Evolutionary conservation across 2,888 invertebrate species (phyloP), one percentile per base, ranked within the genome.

Genomic region (Macrosoma leucophasiata): DNA sequence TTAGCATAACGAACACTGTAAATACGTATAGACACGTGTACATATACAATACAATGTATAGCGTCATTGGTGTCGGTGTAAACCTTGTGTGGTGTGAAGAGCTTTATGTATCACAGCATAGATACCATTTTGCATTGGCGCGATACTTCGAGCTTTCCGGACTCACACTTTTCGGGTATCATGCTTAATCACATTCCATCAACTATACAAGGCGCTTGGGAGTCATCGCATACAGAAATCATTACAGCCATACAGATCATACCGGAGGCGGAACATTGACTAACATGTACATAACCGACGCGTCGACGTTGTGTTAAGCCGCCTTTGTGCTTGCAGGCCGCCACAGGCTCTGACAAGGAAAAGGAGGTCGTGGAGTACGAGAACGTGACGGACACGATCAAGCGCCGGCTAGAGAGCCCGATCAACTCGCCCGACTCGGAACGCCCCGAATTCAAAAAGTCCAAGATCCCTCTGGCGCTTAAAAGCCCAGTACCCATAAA

Each of bases 361-460:
- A 34, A 14, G 17, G 35, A 30, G 28, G 33, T 35, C 27, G 55
- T 61, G 33, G 85, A 85, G 44, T 87, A 87, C 52, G 88, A 89
- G 65, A 86, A 85, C 49, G 86, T 89, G 10, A 88, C 88, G 33
- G 88, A 88, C 63, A 89, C 90, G 3, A 88, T 90, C 43, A 87
- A 89, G 52, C 82, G 90, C 35, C 77, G 85, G 10, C 66, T 86
- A 42, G 86, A 87, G 55, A 71, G 75, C 46, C 79, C 86, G 49
- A 68, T 57, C 21, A 57, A 67, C 36, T 62, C 79, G 20, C 82
- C 84, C 5, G 85, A 81, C 25, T 47, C 62, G 4, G 73, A 72
- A 20, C 67, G 56, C 33, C 71, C 73, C 0, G 76, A 74, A 25
- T 53, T 60, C n/a, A 84, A 84, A 56, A 71, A 64, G 46, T 79